phyloP scores from a whole-genome alignment of 2,113 vertebrate species.

The Centrocercus urophasianus region DNA sequence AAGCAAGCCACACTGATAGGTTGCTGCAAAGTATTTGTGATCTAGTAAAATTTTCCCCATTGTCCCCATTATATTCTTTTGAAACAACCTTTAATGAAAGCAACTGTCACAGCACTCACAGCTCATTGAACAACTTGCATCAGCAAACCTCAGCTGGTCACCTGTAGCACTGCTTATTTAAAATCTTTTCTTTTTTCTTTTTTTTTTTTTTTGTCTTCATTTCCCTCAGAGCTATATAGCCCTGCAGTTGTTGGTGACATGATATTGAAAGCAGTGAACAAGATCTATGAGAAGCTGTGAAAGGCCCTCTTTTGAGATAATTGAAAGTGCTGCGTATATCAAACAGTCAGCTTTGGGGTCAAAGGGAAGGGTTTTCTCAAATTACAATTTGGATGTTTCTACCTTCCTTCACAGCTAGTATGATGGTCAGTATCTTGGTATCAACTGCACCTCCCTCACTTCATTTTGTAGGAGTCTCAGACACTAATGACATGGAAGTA shows the following conservation, averaged over 20 bases:
- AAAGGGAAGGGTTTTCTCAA: fast-evolving
- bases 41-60: background rate
- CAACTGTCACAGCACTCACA: background rate
- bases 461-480: background rate
- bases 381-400: background rate
- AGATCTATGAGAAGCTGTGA: fast-evolving
- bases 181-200: background rate
- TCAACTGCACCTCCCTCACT: background rate
- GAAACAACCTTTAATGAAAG: background rate
- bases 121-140: background rate
- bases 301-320: background rate
- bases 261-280: background rate
- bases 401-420: background rate
- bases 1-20: background rate
- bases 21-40: background rate
- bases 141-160: background rate
- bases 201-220: background rate
- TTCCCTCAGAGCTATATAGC: background rate
- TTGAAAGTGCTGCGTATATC: background rate
- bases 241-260: fast-evolving
- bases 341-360: background rate
- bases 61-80: background rate
- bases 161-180: background rate
- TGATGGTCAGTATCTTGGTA: background rate
- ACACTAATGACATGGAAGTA: fast-evolving